Percentiles rank a stretch among this genome's conserved stretches.
Conservation (phyloP, 2,888 invertebrate species). For the Synergus umbraculus region DNA sequence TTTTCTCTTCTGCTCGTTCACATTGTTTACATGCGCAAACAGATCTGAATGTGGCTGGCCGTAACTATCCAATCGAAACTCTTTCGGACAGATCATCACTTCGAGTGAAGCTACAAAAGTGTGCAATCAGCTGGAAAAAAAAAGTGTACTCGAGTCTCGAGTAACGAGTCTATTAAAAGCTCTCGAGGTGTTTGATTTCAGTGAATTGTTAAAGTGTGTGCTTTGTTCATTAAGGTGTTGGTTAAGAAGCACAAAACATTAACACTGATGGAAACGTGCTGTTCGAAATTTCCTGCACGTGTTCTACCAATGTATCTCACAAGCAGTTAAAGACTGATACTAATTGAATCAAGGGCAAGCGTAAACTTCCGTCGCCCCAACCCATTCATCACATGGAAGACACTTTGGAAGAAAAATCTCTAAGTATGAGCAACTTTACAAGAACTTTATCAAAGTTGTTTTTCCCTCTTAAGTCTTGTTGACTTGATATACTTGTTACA, state of each 20-base stretch:
- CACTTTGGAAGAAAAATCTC: neutral
- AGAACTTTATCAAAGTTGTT: neutral
- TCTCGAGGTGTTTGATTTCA: slow-evolving; percentile 4
- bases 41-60: neutral
- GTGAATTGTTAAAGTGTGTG: neutral
- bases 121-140: neutral
- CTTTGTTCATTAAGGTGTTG: neutral
- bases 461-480: neutral
- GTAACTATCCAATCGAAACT: neutral
- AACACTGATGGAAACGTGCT: neutral
- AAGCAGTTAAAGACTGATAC: neutral
- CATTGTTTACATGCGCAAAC: neutral
- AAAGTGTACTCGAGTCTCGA: neutral
- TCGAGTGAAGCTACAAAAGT: neutral
- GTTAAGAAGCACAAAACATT: neutral
- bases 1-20: neutral
- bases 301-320: neutral
- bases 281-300: slow-evolving; percentile 20
- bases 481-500: neutral
- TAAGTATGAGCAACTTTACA: neutral
- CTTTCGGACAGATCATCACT: neutral
- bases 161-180: neutral
- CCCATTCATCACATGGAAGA: neutral
- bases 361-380: neutral
- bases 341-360: slow-evolving; percentile 33